Evolutionary conservation across 2,797 vertebrate genomes (phyloP).

Genomic region (Chromis chromis): DNA sequence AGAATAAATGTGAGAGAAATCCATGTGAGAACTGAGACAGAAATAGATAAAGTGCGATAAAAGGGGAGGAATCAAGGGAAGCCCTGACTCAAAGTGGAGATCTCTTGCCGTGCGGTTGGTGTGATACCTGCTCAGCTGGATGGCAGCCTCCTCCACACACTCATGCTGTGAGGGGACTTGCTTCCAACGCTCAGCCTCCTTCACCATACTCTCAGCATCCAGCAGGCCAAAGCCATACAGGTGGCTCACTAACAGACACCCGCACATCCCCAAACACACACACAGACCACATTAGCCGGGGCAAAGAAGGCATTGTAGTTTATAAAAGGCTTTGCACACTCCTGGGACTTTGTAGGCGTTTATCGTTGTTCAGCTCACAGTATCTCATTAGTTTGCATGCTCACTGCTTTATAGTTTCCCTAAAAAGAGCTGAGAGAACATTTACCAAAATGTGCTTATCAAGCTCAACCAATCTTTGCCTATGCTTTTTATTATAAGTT

Average conservation of each 20-base stretch:
- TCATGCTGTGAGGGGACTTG: conserved; percentile 91
- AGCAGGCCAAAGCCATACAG: conserved; percentile 97
- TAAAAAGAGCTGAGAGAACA: conserved; percentile 65
- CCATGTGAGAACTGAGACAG: conserved; percentile 54
- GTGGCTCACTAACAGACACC: conserved; percentile 90
- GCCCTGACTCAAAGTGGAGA: conserved; percentile 54
- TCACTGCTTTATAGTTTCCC: conserved; percentile 63
- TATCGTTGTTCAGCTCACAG: conserved; percentile 67
- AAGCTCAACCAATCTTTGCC: conserved; percentile 26
- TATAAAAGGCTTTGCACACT: conserved; percentile 63
- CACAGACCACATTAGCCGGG: conserved; percentile 40
- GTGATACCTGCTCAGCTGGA: conserved; percentile 90
- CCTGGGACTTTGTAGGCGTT: conserved; percentile 68
- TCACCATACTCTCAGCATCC: conserved; percentile 96
- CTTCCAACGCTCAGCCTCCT: conserved; percentile 93
- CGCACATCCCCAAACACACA: conserved; percentile 5
- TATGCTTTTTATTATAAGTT: conserved; percentile 32
- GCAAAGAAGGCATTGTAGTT: conserved; percentile 55
- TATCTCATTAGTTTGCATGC: conserved; percentile 65
- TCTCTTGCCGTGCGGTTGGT: conserved; percentile 17
- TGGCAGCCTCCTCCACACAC: conserved; percentile 89
- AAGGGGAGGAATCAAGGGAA: conserved; percentile 59
- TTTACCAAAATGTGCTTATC: conserved; percentile 61
- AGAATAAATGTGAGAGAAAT: conserved; percentile 46
- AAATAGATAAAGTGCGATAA: conserved; percentile 63